Conservation (phyloP, 2,113 vertebrate genomes). For the Meles meles region DNA sequence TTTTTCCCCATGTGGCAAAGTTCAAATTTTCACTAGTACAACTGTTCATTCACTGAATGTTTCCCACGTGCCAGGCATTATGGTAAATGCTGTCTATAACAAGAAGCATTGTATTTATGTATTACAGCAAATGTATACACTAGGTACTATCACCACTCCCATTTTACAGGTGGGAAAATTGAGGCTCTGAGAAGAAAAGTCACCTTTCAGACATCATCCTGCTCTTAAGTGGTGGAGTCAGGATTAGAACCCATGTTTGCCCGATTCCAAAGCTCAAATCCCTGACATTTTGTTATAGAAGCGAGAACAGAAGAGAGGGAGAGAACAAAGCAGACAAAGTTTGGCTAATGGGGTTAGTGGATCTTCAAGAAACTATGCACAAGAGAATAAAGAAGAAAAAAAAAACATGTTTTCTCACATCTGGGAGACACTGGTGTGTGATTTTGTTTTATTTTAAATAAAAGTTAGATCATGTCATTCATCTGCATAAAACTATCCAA, state of each 20-base stretch:
- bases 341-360: not conserved
- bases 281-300: not conserved
- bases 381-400: not conserved
- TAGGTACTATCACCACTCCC: not conserved
- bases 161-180: not conserved
- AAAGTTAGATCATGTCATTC: not conserved
- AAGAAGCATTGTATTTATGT: not conserved
- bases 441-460: not conserved
- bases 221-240: not conserved
- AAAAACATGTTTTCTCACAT: not conserved
- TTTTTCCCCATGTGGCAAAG: not conserved
- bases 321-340: not conserved
- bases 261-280: not conserved
- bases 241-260: not conserved
- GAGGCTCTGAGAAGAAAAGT: not conserved
- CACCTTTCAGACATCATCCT: not conserved
- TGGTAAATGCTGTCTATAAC: not conserved
- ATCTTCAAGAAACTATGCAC: not conserved
- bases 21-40: not conserved
- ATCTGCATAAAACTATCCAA: not conserved
- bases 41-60: accelerated
- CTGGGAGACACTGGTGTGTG: not conserved
- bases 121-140: not conserved
- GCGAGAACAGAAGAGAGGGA: not conserved
- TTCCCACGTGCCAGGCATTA: not conserved